Percentiles rank a stretch among this genome's conserved stretches.
Conservation (phyloP, 2,888 invertebrate genomes). For the Acrobasis consociella region DNA sequence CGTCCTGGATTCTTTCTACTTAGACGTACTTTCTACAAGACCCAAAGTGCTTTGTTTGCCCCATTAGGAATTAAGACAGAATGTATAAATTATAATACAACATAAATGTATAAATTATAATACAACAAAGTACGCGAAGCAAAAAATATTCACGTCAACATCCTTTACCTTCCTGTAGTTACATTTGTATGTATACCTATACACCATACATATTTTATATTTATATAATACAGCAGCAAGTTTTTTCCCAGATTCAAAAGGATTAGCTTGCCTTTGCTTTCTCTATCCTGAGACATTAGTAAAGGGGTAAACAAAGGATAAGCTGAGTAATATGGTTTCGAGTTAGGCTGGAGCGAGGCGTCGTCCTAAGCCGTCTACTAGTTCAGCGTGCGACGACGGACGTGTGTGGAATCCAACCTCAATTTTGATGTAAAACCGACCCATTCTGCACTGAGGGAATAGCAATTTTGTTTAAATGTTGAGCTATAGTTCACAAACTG, state of each 20-base stretch:
- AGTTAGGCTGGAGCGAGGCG: constrained; percentile 10
- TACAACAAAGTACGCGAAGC: too few species aligned
- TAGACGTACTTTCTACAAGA: neutral
- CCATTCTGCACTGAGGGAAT: neutral
- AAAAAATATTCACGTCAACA: too few species aligned
- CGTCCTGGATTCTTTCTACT: neutral
- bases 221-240: too few species aligned
- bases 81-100: too few species aligned
- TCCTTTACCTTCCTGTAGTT: too few species aligned
- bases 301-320: constrained; percentile 16
- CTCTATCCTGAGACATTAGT: neutral
- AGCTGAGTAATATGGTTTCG: constrained; percentile 13
- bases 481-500: too few species aligned
- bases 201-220: too few species aligned
- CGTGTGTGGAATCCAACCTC: neutral
- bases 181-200: too few species aligned
- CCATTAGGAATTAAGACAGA: too few species aligned
- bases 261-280: neutral
- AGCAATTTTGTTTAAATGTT: neutral
- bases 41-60: neutral
- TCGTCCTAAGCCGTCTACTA: constrained; percentile 5
- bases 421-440: constrained; percentile 4
- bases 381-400: constrained; percentile 14
- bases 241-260: neutral
- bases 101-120: too few species aligned